These are phyloP conservation scores for Frankliniella intonsa DNA, from an alignment of 2,888 invertebrate genomes.

Conservation along the genomic window DNA sequence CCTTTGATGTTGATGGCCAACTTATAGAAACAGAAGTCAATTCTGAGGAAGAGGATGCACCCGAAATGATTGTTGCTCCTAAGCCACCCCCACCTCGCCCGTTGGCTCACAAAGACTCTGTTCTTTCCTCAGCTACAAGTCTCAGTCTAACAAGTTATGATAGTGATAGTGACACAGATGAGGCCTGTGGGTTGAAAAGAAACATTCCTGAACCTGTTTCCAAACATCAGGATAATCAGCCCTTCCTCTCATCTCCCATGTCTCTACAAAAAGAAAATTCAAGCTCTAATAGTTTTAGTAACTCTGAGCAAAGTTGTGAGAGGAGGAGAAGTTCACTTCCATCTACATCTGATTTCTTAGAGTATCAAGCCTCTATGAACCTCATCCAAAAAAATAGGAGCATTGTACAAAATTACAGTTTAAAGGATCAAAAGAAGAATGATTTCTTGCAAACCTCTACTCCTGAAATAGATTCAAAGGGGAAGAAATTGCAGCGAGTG, in stretches of 20 bases:
- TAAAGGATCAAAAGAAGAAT: neutral
- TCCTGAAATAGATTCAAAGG: neutral
- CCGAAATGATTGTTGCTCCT: neutral
- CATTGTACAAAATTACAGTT: too few relatives aligned
- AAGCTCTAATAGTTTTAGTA: too few relatives aligned
- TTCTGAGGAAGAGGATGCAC: neutral
- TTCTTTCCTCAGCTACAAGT: conserved; percentile 34
- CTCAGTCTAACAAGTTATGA: conserved; percentile 34
- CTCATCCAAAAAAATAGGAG: too few relatives aligned
- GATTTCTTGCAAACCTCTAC: neutral
- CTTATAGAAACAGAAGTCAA: conserved; percentile 40
- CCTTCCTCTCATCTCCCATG: too few relatives aligned
- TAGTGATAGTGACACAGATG: conserved; percentile 36
- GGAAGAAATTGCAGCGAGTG: neutral
- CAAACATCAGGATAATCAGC: too few relatives aligned
- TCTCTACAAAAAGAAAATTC: too few relatives aligned
- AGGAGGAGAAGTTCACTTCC: neutral
- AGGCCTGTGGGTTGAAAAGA: conserved; percentile 11
- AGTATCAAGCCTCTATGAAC: too few relatives aligned
- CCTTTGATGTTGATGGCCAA: conserved; percentile 44
- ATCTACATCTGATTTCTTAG: neutral
- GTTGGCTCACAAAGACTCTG: conserved; percentile 35
- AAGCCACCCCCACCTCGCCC: conserved; percentile 30
- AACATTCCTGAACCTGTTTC: neutral
- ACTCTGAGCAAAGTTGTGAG: too few relatives aligned